phyloP scores from a whole-genome alignment of 2,113 vertebrate genomes.

The Chrysemys picta region DNA sequence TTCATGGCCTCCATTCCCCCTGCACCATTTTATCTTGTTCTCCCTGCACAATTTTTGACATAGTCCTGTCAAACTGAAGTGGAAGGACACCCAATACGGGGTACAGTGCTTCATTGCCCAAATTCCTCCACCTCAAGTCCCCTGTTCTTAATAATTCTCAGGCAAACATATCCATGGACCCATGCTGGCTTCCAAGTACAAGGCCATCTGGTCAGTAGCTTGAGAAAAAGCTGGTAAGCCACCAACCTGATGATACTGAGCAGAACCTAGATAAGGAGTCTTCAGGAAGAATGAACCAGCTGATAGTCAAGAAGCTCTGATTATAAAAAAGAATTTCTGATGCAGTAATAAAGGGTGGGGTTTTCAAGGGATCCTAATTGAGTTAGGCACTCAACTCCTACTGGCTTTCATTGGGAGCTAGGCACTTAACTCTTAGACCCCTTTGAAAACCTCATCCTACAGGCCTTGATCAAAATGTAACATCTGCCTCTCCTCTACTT shows the following conservation, averaged over 20 bases:
- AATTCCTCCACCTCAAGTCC: not conserved
- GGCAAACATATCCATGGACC: not conserved
- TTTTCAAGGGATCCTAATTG: not conserved
- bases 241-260: not conserved
- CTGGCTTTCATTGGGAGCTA: not conserved
- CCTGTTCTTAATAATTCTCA: not conserved
- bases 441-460: not conserved
- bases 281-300: not conserved
- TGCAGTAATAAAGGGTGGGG: not conserved
- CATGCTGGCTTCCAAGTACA: not conserved
- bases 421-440: not conserved
- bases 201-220: not conserved
- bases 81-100: not conserved
- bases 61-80: not conserved
- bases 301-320: not conserved
- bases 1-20: not conserved
- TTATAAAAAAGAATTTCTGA: not conserved
- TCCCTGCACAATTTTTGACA: not conserved
- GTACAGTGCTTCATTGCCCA: not conserved
- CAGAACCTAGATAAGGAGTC: not conserved
- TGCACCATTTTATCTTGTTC: not conserved
- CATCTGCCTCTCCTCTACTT: not conserved
- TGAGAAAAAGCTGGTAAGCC: not conserved
- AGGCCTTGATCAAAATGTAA: not conserved
- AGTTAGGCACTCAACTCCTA: not conserved